Conservation (phyloP, 2,888 invertebrate genomes). For the Meiosimyza decipiens region DNA sequence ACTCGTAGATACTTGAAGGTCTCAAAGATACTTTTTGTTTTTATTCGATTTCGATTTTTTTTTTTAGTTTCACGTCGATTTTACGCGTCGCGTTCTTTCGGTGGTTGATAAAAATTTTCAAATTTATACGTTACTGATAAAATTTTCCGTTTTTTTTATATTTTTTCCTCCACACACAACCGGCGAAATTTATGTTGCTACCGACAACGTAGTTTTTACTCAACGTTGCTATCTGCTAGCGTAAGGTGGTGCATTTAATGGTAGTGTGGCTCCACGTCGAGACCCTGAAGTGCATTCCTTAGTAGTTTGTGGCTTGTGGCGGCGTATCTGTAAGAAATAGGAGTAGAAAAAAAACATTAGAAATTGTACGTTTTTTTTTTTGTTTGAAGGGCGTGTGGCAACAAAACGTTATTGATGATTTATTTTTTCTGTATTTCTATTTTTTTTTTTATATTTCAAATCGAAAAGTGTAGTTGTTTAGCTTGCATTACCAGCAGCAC, state of each 20-base stretch:
- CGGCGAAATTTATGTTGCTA: too few species aligned
- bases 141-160: not conserved
- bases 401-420: slow-evolving; percentile 28
- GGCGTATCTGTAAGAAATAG: slow-evolving; percentile 17
- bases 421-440: slow-evolving; percentile 3
- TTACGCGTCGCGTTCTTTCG: slow-evolving; percentile 6
- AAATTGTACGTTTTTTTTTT: not conserved
- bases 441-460: not conserved
- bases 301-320: too few species aligned
- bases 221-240: too few species aligned
- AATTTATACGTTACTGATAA: slow-evolving; percentile 34
- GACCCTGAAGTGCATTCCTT: too few species aligned
- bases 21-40: too few species aligned
- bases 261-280: too few species aligned
- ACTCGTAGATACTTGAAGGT: too few species aligned
- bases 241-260: too few species aligned
- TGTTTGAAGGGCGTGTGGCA: not conserved
- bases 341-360: slow-evolving; percentile 21
- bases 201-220: too few species aligned
- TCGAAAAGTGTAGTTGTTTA: not conserved
- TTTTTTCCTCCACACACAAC: too few species aligned
- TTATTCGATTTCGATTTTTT: too few species aligned
- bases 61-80: slow-evolving; percentile 7
- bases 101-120: slow-evolving; percentile 29
- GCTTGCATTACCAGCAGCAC: not conserved